These are phyloP conservation scores for Hippolais icterina DNA, from an alignment of 2,113 vertebrate genomes.

Conservation along the genomic window DNA sequence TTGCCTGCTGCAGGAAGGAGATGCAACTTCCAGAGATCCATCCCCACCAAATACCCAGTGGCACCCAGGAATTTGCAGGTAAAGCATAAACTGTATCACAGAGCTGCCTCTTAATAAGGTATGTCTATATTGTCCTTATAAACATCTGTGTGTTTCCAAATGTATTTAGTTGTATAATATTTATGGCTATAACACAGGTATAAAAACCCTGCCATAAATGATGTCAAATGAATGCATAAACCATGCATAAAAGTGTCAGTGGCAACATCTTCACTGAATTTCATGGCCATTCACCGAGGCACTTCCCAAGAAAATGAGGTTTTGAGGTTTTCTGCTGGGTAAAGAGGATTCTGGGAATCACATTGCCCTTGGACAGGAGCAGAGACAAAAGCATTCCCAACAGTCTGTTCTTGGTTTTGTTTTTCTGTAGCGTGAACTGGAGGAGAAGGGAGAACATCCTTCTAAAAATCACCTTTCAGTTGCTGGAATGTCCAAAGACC, in stretches of 20 bases:
- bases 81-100: background rate
- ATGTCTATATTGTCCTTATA: background rate
- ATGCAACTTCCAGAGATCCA: background rate
- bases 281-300: background rate
- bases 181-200: background rate
- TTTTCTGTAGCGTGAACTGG: background rate
- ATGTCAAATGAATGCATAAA: background rate
- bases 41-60: rapidly evolving
- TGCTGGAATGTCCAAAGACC: too few relatives aligned
- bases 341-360: background rate
- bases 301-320: background rate
- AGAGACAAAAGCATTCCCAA: background rate
- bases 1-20: background rate
- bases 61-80: background rate
- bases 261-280: background rate
- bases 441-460: too few relatives aligned
- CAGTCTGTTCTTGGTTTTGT: background rate
- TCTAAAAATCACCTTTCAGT: too few relatives aligned
- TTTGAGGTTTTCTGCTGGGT: background rate
- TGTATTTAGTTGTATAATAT: background rate
- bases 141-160: background rate
- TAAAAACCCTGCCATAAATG: background rate
- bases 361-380: background rate
- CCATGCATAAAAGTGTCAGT: background rate
- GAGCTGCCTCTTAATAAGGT: background rate